Evolutionary conservation across 2,888 invertebrate genomes (phyloP), one percentile per base, ranked within the genome.

Genomic region (Phengaris alcon): DNA sequence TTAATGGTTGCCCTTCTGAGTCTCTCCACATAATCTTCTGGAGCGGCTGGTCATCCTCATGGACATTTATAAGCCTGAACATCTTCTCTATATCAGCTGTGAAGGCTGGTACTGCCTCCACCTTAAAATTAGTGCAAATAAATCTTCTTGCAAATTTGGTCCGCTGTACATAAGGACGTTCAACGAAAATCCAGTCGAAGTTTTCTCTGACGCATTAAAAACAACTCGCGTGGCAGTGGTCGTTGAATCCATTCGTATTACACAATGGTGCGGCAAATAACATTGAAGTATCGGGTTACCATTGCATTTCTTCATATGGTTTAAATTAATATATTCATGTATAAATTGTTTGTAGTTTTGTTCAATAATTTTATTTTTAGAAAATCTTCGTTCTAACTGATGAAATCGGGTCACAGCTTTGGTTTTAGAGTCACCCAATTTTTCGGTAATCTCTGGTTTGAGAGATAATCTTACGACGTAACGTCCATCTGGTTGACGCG

Each of bases 221-320:
- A 72, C 70, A 72, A 75, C 75, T 22, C 75, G 69, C 54, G 75
- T 70, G 54, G 48, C 70, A 9, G 75, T 72, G 59, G 75, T 75
- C 72, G 51, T 22, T 46, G 75, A 75, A 22, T 72, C 75, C 46
- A 55, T 57, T 51, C 59, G 72, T 12, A 57, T 70, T 10, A 75
- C 75, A 70, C 75, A 70, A 59, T 75, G 75, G 70, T 75, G 75
- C 13, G 72, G 75, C 55, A 75, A 72, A 51, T 75, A 75, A 13
- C 51, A 75, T 75, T 75, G 55, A 15, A 52, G 75, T 75, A 44
- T n/a, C n/a, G n/a, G n/a, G n/a, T n/a, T n/a, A n/a, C n/a, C n/a
- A n/a, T 72, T 55, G 52, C 68, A 46, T 72, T 75, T 59, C 74
- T 22, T 22, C 22, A 22, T 22, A 22, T 22, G 22, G 22, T 22